Evolutionary conservation across 92 coral and sea anemone genomes (phyloP).

Genomic region (Zoanthus sociatus): DNA sequence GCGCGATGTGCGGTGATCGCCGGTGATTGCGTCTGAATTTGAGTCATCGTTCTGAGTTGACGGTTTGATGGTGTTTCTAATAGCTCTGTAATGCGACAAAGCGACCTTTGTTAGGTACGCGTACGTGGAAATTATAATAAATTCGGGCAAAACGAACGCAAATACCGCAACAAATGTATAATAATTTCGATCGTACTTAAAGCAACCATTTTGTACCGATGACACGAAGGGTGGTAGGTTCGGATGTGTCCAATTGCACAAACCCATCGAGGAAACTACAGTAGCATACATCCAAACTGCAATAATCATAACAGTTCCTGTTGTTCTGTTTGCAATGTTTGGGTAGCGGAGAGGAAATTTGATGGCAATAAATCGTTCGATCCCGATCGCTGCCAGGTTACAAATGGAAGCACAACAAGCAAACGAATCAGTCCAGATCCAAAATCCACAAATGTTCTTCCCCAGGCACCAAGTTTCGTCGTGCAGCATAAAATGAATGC

Average conservation of each 20-base stretch:
- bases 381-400: constrained; percentile 80
- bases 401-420: constrained; percentile 84
- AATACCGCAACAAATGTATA: constrained; percentile 74
- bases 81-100: constrained; percentile 60
- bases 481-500: constrained; percentile 67
- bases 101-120: constrained; percentile 81
- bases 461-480: constrained; percentile 78
- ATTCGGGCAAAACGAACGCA: constrained; percentile 76
- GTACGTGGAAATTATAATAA: constrained; percentile 68
- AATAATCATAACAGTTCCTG: constrained; percentile 62
- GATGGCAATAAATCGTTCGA: constrained; percentile 83
- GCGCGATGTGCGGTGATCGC: constrained; percentile 56
- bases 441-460: constrained; percentile 66
- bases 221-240: constrained; percentile 57
- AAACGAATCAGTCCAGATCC: constrained; percentile 87
- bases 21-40: constrained; percentile 3
- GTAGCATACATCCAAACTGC: constrained; percentile 79
- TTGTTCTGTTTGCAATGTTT: constrained; percentile 55
- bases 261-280: constrained; percentile 74
- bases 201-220: constrained; percentile 41
- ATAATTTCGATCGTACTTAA: constrained; percentile 71
- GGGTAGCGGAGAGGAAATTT: constrained; percentile 78
- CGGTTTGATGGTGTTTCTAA: constrained; percentile 55
- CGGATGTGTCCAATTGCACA: constrained; percentile 74
- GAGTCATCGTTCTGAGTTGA: constrained; percentile 34